Base-by-base conservation (phyloP, 2,113 vertebrate species). In the Rhinogobius similis region DNA sequence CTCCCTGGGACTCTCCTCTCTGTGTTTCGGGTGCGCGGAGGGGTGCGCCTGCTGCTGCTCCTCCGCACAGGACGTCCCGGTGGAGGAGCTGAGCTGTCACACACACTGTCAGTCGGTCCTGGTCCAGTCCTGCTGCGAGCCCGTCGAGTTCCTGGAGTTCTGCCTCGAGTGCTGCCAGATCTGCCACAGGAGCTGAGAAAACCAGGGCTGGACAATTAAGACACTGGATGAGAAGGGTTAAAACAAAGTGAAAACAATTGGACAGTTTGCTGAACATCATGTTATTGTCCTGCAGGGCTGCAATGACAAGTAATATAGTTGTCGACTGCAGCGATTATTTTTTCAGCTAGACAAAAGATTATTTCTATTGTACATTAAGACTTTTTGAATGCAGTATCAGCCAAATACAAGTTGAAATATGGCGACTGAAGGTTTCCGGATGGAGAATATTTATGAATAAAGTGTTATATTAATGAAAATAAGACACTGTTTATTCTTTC, bases 111-210 rank as follows among this genome's bases (percentile, higher is more conserved):
- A 82, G 82, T 89, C 89, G 68, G 85, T 88, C 72, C 70, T 94
- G 88, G 92, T 90, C 73, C 74, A 90, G 90, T 91, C 92, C 79
- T 82, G 81, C 89, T 92, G 91, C 67, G 90, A 92, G 86, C 82
- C 77, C 2, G 76, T 77, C 0, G 82, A 90, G 86, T 88, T 79
- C 67, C 92, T 93, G 11, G 92, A 93, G 90, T 90, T 92, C 69
- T 93, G 89, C 71, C 82, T 90, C 70, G 92, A 91, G 67, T 89
- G 84, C 72, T 91, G 83, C 78, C 82, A 90, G 62, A 77, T 88
- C 68, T 36, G 88, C 63, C 90, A 92, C 68, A 91, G 77, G 64
- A 83, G 86, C 85, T 93, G 91, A 81, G 13, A 48, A 32, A n/a
- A 29, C 23, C 5, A 13, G 8, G 62, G 26, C 2, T 13, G 14